These are phyloP conservation scores for Melinopterus prodromus DNA, from an alignment of 2,888 invertebrate genomes.

Conservation along the genomic window DNA sequence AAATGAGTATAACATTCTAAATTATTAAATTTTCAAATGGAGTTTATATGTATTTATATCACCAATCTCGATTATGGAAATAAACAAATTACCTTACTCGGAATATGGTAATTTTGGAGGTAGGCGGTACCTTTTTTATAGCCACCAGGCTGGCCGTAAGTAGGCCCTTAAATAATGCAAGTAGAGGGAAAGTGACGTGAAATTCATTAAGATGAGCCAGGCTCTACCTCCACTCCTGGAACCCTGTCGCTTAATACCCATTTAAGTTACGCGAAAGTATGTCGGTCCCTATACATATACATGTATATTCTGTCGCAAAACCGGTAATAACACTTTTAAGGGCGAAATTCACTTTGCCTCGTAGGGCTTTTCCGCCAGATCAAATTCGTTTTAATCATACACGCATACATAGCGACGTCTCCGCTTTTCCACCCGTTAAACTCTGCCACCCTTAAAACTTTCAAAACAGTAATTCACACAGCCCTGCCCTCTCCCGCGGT, in stretches of 20 bases:
- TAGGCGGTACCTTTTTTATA: neutral
- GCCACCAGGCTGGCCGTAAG: neutral
- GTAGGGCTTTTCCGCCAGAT: constrained; percentile 55
- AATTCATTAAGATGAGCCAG: constrained; percentile 39
- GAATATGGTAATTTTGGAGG: too few species aligned
- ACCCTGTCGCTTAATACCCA: constrained; percentile 36
- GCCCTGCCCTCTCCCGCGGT: constrained; percentile 49
- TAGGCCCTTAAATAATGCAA: constrained; percentile 14
- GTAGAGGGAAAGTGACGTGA: constrained; percentile 41
- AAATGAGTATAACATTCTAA: too few species aligned
- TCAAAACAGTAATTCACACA: constrained; percentile 20
- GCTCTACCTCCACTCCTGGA: neutral
- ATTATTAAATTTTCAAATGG: too few species aligned
- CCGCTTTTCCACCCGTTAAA: constrained; percentile 5
- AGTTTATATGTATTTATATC: too few species aligned
- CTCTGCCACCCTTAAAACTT: constrained; percentile 42
- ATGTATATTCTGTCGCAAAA: neutral
- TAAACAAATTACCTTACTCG: too few species aligned
- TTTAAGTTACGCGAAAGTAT: constrained; percentile 52
- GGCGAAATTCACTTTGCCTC: constrained; percentile 52
- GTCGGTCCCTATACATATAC: constrained; percentile 38
- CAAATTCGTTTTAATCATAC: constrained; percentile 59
- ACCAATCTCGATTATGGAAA: too few species aligned
- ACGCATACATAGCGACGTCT: constrained; percentile 42
- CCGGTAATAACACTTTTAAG: constrained; percentile 50